Evolutionary conservation across 2,113 vertebrate species (phyloP), one percentile per base, ranked within the genome.

Genomic region (Hydrochoerus hydrochaeris): DNA sequence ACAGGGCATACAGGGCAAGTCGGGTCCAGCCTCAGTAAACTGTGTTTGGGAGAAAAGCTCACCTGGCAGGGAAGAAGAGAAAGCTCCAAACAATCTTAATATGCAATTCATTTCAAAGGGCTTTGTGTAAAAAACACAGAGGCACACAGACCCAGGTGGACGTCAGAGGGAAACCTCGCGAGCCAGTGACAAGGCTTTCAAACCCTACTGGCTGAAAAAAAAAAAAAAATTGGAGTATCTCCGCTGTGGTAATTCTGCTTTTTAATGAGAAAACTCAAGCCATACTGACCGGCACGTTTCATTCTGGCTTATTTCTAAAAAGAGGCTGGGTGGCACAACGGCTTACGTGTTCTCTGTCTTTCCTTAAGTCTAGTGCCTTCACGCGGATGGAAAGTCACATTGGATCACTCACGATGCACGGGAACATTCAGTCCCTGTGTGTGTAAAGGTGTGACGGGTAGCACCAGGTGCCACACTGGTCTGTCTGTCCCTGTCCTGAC

Each of bases 221-320:
- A 26, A n/a, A 63, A 69, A 77, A 81, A 26, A 62, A 90, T 86
- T 93, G 35, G 32, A 94, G 19, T 22, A 49, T 11, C 11, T 11
- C 46, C 82, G 35, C 83, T 24, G 65, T 54, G 91, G 86, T n/a
- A 2, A 65, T 90, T 94, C 63, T 54, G 54, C 49, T 91, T 96
- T 82, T 69, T 44, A 81, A 0, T 41, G 63, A 93, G 91, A 38
- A 93, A 78, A 67, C 52, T 35, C 49, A 22, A 67, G 85, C 46
- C 91, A n/a, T 3, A 6, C 19, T 30, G 93, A 85, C 13, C 4
- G 87, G 83, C 58, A 17, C 20, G 30, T 90, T 95, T 95, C 63
- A 44, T 62, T 96, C 71, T 60, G 69, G 77, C 85, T 97, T 78
- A 32, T 30, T 26, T 75, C n/a, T 41, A 35, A 5, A 14, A 35